A percentile compares a stretch with the other conserved stretches of the same genome.
These are phyloP conservation scores for Agelaius tricolor DNA, from an alignment of 2,113 vertebrate genomes.

Conservation along the genomic window DNA sequence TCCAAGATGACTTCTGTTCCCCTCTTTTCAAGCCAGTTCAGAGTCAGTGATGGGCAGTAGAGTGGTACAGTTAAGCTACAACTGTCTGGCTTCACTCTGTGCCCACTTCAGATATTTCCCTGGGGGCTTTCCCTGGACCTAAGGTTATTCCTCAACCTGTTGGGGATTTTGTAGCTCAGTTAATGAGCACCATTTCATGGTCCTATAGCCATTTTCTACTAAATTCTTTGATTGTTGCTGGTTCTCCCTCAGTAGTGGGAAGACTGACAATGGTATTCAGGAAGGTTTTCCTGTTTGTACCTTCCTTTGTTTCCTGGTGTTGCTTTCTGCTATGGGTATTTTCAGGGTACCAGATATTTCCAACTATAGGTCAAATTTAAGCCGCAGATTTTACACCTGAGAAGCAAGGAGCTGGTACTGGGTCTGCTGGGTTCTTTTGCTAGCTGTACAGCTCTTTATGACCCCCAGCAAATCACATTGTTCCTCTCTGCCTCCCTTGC, in stretches of 20 bases:
- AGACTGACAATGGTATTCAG: neutral
- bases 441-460: neutral
- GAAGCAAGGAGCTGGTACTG: neutral
- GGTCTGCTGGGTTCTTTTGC: neutral
- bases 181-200: neutral
- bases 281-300: neutral
- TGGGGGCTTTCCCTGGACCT: neutral
- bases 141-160: neutral
- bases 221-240: neutral
- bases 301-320: neutral
- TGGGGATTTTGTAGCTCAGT: neutral
- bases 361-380: neutral
- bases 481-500: slow-evolving; percentile 18
- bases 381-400: neutral
- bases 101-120: neutral
- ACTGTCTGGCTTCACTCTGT: neutral
- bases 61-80: neutral
- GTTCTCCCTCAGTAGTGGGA: neutral
- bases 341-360: neutral
- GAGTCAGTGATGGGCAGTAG: neutral
- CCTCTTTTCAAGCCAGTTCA: neutral
- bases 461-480: neutral
- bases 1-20: neutral
- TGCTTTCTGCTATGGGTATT: neutral
- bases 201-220: neutral